phyloP scores from a whole-genome alignment of 2,888 invertebrate species.

The Leuctra nigra region DNA sequence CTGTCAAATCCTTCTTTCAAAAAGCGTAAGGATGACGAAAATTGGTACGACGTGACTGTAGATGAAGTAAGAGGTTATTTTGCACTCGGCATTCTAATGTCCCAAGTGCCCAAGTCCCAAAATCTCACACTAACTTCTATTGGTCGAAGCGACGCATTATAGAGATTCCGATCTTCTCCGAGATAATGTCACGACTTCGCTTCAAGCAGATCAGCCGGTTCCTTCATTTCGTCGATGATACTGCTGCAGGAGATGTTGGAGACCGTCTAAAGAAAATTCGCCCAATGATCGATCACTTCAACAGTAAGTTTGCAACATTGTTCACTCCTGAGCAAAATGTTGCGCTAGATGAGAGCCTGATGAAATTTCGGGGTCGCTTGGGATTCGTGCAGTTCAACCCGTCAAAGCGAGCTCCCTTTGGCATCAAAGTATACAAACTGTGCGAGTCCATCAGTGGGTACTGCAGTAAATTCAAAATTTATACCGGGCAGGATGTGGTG shows the following conservation, averaged over 20 bases:
- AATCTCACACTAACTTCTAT: background rate
- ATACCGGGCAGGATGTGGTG: background rate
- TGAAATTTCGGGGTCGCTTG: slow-evolving; percentile 16
- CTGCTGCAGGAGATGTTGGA: background rate
- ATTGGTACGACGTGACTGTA: background rate
- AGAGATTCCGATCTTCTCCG: background rate
- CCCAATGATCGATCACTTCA: slow-evolving; percentile 10
- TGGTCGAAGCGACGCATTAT: background rate
- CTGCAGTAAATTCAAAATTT: background rate
- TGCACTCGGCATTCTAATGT: background rate
- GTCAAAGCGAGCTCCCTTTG: slow-evolving; percentile 14
- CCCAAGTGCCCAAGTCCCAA: background rate
- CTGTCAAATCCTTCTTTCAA: background rate
- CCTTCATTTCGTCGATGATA: slow-evolving; percentile 12
- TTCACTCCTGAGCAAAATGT: slow-evolving; percentile 5
- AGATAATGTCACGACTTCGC: background rate
- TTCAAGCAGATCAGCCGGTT: background rate
- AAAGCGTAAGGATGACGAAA: background rate
- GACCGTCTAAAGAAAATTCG: slow-evolving; percentile 9
- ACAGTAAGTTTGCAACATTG: slow-evolving; percentile 8
- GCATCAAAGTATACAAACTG: slow-evolving; percentile 16
- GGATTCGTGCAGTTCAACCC: slow-evolving; percentile 18
- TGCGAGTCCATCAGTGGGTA: background rate
- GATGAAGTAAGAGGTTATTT: background rate
- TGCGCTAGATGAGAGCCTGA: slow-evolving; percentile 19